These are phyloP conservation scores for Zosterops japonicus DNA, from an alignment of 2,113 vertebrate species.

Conservation along the genomic window DNA sequence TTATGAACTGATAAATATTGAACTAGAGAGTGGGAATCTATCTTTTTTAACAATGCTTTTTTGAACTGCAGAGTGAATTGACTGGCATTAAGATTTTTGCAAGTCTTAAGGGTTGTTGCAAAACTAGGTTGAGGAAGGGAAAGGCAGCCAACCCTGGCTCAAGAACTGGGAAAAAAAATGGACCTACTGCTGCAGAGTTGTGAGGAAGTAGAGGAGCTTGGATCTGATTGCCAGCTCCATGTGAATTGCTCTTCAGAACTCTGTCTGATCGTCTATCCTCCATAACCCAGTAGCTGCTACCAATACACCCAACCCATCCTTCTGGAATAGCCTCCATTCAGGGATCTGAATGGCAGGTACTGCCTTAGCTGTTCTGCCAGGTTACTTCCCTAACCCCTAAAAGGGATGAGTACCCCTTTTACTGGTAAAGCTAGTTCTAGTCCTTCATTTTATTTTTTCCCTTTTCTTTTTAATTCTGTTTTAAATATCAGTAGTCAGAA, in stretches of 20 bases:
- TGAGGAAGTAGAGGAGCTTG: not conserved
- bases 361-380: not conserved
- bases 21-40: not conserved
- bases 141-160: not conserved
- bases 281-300: not conserved
- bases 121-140: not conserved
- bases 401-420: not conserved
- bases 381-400: not conserved
- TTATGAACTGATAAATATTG: not conserved
- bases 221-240: not conserved
- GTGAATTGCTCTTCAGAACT: not conserved
- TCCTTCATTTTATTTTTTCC: not conserved
- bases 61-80: not conserved
- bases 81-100: not conserved
- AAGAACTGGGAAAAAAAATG: not conserved
- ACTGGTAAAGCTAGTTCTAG: not conserved
- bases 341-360: not conserved
- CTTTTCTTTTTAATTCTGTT: not conserved
- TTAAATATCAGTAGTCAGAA: not conserved
- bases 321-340: not conserved
- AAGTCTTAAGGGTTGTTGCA: not conserved
- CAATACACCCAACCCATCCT: not conserved
- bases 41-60: not conserved
- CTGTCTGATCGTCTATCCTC: not conserved
- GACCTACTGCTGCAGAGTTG: not conserved